A percentile compares a stretch with the other conserved stretches of the same genome.
Evolutionary conservation across 2,113 vertebrate species (phyloP).

Genomic region (Mystacornis crossleyi): DNA sequence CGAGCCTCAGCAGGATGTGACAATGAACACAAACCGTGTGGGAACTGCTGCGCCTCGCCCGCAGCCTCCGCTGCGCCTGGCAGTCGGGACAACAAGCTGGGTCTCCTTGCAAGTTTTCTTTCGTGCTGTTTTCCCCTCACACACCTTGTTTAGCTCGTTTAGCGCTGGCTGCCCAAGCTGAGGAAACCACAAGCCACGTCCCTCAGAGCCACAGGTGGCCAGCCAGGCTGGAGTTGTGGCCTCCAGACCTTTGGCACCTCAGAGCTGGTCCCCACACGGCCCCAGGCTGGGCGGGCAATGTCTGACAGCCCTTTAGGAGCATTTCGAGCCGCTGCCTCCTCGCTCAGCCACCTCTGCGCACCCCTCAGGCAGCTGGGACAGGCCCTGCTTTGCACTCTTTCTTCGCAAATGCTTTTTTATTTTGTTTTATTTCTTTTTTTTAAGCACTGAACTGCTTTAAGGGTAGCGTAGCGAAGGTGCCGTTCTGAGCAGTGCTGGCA

Average conservation of each 20-base stretch:
- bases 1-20: neutral
- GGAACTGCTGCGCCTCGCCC: neutral
- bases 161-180: neutral
- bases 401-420: slow-evolving; percentile 41
- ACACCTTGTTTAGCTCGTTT: neutral
- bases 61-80: neutral
- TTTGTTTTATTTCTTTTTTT: neutral
- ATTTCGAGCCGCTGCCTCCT: neutral
- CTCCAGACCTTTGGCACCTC: neutral
- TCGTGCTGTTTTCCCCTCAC: fast-evolving
- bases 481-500: neutral
- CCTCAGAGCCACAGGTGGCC: neutral
- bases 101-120: neutral
- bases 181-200: neutral
- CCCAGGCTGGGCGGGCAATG: neutral
- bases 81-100: neutral
- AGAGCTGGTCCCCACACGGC: neutral
- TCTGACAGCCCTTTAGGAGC: neutral
- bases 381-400: slow-evolving; percentile 46
- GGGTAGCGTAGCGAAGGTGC: neutral
- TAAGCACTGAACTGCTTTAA: slow-evolving; percentile 21
- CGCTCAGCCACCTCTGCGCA: neutral
- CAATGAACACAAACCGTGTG: neutral
- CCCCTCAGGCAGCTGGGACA: neutral
- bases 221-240: neutral